Conservation (phyloP, 2,797 vertebrate genomes). For the Sebastes matsubarae region DNA sequence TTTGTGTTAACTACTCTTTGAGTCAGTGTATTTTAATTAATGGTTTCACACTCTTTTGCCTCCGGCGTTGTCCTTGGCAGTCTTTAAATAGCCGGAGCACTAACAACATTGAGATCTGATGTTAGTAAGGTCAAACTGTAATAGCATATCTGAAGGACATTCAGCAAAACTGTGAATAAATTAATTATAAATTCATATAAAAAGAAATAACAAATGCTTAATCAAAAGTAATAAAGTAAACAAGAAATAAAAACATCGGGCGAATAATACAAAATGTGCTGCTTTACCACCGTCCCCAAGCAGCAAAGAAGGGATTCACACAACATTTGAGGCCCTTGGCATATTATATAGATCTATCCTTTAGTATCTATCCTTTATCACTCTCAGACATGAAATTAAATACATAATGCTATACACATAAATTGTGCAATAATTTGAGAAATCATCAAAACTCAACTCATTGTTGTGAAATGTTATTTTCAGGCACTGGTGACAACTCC, state of each 20-base stretch:
- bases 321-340: not conserved
- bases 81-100: not conserved
- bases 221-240: not conserved
- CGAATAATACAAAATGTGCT: not conserved
- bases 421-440: not conserved
- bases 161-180: not conserved
- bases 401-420: not conserved
- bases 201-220: not conserved
- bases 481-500: not conserved
- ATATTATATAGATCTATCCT: not conserved
- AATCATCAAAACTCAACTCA: not conserved
- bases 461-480: too few relatives aligned
- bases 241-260: not conserved
- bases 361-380: not conserved
- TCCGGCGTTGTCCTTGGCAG: slow-evolving; percentile 30
- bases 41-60: slow-evolving; percentile 31
- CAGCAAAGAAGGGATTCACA: not conserved
- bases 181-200: not conserved
- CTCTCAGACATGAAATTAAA: not conserved
- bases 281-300: not conserved
- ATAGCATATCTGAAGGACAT: not conserved
- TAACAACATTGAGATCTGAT: not conserved
- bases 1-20: slow-evolving; percentile 47
- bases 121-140: not conserved
- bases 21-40: slow-evolving; percentile 57